Conservation (phyloP, 2,113 vertebrate species). For the Dasypus novemcinctus region DNA sequence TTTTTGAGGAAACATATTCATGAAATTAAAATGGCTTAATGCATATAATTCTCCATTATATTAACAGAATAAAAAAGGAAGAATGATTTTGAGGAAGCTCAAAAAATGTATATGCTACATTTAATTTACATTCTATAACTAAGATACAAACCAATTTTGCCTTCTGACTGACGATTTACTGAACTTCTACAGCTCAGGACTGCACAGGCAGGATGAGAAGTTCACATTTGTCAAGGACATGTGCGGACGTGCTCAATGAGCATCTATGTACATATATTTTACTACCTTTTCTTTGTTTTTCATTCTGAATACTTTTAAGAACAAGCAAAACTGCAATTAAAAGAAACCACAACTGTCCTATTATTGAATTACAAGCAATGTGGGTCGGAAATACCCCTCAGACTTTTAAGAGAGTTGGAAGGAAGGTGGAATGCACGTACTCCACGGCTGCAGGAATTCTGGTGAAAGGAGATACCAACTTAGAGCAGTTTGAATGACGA, state of each 20-base stretch:
- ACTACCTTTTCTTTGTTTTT: conserved; percentile 39
- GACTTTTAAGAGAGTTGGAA: conserved; percentile 65
- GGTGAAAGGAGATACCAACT: conserved; percentile 26
- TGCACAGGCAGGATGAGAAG: conserved; percentile 64
- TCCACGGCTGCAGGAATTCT: conserved; percentile 47
- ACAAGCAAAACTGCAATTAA: conserved; percentile 64
- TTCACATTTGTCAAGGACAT: conserved; percentile 46
- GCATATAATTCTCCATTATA: not conserved
- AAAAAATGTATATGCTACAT: not conserved
- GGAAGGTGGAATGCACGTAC: conserved; percentile 51
- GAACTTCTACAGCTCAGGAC: conserved; percentile 43
- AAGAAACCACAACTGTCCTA: conserved; percentile 48
- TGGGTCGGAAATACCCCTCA: conserved; percentile 52
- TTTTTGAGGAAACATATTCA: not conserved
- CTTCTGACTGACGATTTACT: conserved; percentile 63
- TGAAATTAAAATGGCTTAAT: not conserved
- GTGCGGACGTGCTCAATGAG: conserved; percentile 64
- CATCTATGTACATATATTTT: conserved; percentile 19
- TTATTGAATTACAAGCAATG: conserved; percentile 55
- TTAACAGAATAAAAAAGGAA: conserved; percentile 3
- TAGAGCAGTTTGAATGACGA: not conserved
- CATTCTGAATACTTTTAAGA: conserved; percentile 56
- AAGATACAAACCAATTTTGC: conserved; percentile 43
- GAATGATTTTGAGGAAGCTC: not conserved
- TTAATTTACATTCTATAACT: not conserved